Evolutionary conservation across 2,888 invertebrate genomes (phyloP).

Genomic region (Sphaerophoria taeniata): DNA sequence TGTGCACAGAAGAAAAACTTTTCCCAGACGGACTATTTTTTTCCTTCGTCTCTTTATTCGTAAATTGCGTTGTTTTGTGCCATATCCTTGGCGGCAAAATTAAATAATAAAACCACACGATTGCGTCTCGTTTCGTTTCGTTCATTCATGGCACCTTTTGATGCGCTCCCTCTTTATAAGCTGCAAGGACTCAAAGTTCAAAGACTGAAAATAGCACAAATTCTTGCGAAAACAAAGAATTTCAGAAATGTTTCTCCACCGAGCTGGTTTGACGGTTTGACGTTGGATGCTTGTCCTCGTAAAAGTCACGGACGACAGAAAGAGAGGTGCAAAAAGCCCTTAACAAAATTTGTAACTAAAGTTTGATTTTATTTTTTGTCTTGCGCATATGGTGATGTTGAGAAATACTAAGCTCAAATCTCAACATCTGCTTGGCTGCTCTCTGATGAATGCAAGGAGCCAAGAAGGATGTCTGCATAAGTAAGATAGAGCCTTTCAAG

Average conservation of each 20-base stretch:
- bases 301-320: not conserved
- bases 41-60: not conserved
- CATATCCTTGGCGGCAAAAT: conserved; percentile 21
- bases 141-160: not conserved
- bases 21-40: conserved; percentile 33
- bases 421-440: conserved; percentile 25
- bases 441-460: not conserved
- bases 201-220: conserved; percentile 8
- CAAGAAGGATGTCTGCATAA: conserved; percentile 56
- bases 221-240: not conserved
- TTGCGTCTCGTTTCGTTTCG: conserved; percentile 20
- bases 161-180: not conserved
- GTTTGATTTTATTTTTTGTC: not conserved
- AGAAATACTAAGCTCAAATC: conserved; percentile 13
- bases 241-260: not conserved
- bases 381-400: not conserved
- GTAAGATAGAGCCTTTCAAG: conserved; percentile 67
- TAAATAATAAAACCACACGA: conserved; percentile 14
- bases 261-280: not conserved
- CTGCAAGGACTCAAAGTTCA: no score
- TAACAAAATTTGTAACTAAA: conserved; percentile 10
- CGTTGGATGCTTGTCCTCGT: not conserved
- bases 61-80: conserved; percentile 17
- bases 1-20: not conserved
- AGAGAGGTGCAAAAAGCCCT: not conserved